Conservation (phyloP, 2,888 invertebrate genomes). For the Pterostichus niger region DNA sequence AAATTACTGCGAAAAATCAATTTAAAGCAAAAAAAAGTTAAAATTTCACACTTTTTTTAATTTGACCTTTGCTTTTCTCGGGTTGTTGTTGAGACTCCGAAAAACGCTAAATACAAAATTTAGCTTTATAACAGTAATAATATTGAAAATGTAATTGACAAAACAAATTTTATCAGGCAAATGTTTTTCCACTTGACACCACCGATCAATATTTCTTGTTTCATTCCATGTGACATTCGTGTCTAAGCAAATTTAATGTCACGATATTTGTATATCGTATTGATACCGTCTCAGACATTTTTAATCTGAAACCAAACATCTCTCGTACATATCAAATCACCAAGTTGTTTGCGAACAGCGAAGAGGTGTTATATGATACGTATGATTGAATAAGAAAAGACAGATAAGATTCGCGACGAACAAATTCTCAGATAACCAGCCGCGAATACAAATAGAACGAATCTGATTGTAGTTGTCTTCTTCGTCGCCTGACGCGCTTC, state of each 20-base stretch:
- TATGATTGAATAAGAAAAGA: constrained; percentile 58
- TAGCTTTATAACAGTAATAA: too few relatives aligned
- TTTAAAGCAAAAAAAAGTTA: too few relatives aligned
- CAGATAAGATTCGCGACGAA: constrained; percentile 33
- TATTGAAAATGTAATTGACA: too few relatives aligned
- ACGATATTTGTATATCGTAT: too few relatives aligned
- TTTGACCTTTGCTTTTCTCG: too few relatives aligned
- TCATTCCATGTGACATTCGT: too few relatives aligned
- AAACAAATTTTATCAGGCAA: too few relatives aligned
- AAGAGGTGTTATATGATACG: constrained; percentile 46
- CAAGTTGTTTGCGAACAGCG: constrained; percentile 13
- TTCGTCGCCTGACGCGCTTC: not conserved
- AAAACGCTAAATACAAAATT: too few relatives aligned
- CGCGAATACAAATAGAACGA: constrained; percentile 34
- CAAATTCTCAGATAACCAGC: constrained; percentile 49
- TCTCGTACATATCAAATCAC: constrained; percentile 1
- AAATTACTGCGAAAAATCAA: too few relatives aligned
- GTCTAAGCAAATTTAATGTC: too few relatives aligned
- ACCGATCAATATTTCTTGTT: not conserved
- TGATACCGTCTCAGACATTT: not conserved
- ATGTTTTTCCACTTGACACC: not conserved
- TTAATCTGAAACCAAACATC: constrained; percentile 25
- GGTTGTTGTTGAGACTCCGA: too few relatives aligned
- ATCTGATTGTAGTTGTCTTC: constrained; percentile 46
- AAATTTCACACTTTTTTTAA: too few relatives aligned